Conservation (phyloP, 2,113 vertebrate genomes). For the Brienomyrus brachyistius region DNA sequence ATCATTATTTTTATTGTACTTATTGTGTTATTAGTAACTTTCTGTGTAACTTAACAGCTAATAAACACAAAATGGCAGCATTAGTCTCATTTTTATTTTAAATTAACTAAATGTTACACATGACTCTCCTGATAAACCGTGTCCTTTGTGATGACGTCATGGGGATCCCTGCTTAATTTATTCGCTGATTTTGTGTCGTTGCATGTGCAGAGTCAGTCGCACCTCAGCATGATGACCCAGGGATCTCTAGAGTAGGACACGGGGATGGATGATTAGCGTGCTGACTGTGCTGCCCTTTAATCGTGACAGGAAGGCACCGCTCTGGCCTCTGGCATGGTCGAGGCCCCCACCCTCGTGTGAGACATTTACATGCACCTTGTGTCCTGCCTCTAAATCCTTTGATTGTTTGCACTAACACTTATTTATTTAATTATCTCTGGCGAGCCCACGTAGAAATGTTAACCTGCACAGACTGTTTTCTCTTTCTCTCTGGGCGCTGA, state of each 20-base stretch:
- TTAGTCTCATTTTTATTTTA: background rate
- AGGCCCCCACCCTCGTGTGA: too few relatives aligned
- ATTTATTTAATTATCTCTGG: slow-evolving; percentile 10
- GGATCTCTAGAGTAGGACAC: background rate
- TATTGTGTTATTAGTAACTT: background rate
- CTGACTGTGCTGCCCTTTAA: background rate
- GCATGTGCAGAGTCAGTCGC: background rate
- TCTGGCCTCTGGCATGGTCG: too few relatives aligned
- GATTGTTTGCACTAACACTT: background rate
- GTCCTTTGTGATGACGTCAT: background rate
- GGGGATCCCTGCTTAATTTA: background rate
- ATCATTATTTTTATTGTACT: background rate
- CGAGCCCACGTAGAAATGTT: background rate
- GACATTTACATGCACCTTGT: background rate
- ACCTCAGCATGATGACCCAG: background rate
- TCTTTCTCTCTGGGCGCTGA: background rate
- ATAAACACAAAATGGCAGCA: background rate
- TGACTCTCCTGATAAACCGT: background rate
- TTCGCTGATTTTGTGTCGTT: background rate
- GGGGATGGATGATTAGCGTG: background rate
- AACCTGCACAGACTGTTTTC: background rate
- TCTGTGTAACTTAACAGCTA: background rate
- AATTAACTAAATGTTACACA: background rate
- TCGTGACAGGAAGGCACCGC: background rate
- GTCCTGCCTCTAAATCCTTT: background rate